A percentile compares a stretch with the other conserved stretches of the same genome.
Conservation (phyloP, 2,797 vertebrate genomes). For the Glossophaga mutica region DNA sequence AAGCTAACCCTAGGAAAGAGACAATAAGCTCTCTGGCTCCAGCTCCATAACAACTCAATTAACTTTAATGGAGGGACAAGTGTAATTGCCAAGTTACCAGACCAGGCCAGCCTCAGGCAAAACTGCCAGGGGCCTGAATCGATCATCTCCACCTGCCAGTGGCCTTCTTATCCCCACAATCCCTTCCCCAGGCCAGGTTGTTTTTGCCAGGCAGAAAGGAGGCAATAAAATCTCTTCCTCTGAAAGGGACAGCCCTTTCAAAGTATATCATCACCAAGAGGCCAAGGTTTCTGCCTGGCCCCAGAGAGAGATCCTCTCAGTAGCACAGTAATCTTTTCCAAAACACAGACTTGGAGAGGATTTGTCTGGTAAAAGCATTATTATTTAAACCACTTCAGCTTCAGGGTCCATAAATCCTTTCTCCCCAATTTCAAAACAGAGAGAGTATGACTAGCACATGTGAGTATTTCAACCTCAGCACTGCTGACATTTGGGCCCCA, state of each 20-base stretch:
- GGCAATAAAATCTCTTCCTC: neutral
- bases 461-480: neutral
- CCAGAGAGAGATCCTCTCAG: neutral
- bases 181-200: neutral
- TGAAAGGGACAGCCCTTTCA: neutral
- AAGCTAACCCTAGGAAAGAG: neutral
- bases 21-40: rapidly evolving
- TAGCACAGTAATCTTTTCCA: neutral
- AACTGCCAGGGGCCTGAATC: neutral
- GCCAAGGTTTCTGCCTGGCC: neutral
- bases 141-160: neutral
- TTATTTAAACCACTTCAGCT: neutral
- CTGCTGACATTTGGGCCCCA: neutral
- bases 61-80: neutral
- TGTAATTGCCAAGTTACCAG: neutral
- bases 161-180: neutral
- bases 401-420: neutral
- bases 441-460: neutral
- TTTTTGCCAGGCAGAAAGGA: slow-evolving; percentile 32
- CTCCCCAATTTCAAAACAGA: neutral
- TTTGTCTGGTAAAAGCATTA: neutral
- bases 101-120: neutral
- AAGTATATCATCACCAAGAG: neutral
- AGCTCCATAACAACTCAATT: neutral
- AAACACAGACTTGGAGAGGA: rapidly evolving